phyloP scores from a whole-genome alignment of 2,113 vertebrate species.

The Trematomus loennbergii region DNA sequence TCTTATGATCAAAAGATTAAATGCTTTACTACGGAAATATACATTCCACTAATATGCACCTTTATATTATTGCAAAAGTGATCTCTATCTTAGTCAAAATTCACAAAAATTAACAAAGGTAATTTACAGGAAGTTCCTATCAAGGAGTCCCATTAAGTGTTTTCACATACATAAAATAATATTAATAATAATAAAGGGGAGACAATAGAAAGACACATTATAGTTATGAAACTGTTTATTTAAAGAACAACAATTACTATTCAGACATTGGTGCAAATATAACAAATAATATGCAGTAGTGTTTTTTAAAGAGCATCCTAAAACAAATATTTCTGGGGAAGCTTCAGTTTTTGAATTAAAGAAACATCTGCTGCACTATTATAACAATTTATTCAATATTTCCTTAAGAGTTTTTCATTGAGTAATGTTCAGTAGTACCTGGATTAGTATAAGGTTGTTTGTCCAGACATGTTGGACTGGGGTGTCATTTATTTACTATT shows the following conservation, averaged over 20 bases:
- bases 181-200: background rate
- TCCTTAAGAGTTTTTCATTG: background rate
- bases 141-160: too few species aligned
- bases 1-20: too few species aligned
- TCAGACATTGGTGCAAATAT: background rate
- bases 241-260: background rate
- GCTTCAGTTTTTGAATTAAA: background rate
- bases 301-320: background rate
- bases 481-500: background rate
- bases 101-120: too few species aligned
- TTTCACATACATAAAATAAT: background rate
- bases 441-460: background rate
- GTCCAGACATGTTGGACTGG: background rate
- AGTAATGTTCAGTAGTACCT: background rate
- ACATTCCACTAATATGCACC: too few species aligned
- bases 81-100: too few species aligned
- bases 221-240: slow-evolving; percentile 31
- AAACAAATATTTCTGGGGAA: background rate
- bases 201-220: background rate
- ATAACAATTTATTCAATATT: too few species aligned
- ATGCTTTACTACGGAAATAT: too few species aligned
- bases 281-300: background rate
- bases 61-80: too few species aligned
- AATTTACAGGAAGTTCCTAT: too few species aligned
- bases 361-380: too few species aligned